Evolutionary conservation across 2,888 invertebrate species (phyloP), one percentile per base, ranked within the genome.

Genomic region (Dicyrtoma fusca): DNA sequence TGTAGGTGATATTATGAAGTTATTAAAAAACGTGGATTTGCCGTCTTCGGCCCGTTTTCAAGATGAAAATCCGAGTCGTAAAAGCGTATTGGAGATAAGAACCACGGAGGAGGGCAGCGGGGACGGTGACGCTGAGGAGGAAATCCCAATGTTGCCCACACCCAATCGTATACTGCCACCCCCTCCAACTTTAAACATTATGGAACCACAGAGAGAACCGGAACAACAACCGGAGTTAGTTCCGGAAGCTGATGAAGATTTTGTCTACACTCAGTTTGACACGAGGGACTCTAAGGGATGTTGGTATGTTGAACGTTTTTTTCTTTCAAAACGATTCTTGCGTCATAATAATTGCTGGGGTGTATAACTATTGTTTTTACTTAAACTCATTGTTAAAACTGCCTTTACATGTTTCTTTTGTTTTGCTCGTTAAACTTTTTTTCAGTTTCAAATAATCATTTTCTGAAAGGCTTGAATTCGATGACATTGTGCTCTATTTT

Each of bases 241-340:
- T 6, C 49, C 14, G 49, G 49, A 49, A 34, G 3, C 34, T 34
- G 34, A 8, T 8, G 34, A 34, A 34, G 34, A 34, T 34, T 34
- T 34, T 34, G 34, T 34, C 34, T 34, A 34, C 34, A 34, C 34
- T 34, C 34, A 51, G 49, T 49, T 14, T 11, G 64, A 64, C 25
- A 25, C 17, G 4, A 25, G 25, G 2, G 64, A 64, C 26, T 47
- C 64, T 2, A 64, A 51, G 19, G 64, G 64, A 13, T 64, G 64
- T 51, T 64, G 64, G 64, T 64, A 47, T 21, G 63, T 47, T 1
- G 34, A 17, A 23, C 10, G 62, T 34, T 4, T 10, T 17, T 42
- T n/a, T n/a, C n/a, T n/a, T n/a, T n/a, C n/a, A n/a, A n/a, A n/a
- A n/a, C n/a, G n/a, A n/a, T n/a, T n/a, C n/a, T n/a, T n/a, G n/a